A percentile compares a stretch with the other conserved stretches of the same genome.
These are phyloP conservation scores for Salarias fasciatus DNA, from an alignment of 2,797 vertebrate species.

Conservation along the genomic window DNA sequence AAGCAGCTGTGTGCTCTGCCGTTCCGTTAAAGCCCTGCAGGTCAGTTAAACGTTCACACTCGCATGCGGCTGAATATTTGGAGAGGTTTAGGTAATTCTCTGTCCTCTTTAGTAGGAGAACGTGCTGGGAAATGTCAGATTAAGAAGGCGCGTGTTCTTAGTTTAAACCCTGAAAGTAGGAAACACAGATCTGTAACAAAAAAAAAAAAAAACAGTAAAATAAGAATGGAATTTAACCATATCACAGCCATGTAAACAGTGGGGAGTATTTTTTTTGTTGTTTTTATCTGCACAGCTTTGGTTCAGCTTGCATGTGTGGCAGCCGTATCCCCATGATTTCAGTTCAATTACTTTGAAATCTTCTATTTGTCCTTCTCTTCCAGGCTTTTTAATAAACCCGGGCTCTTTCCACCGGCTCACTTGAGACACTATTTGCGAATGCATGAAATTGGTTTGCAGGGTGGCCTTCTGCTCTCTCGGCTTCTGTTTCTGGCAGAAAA, in stretches of 20 bases:
- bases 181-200: too few species aligned
- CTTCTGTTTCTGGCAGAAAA: slow-evolving; percentile 1
- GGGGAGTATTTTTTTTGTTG: not conserved
- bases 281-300: not conserved
- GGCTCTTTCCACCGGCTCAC: not conserved
- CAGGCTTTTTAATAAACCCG: slow-evolving; percentile 1
- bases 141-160: too few species aligned
- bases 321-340: slow-evolving; percentile 8
- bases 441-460: not conserved
- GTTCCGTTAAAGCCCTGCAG: slow-evolving; percentile 50
- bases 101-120: not conserved
- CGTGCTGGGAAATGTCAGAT: not conserved
- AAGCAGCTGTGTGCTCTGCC: slow-evolving; percentile 61
- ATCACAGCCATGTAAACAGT: too few species aligned
- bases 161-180: too few species aligned
- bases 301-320: slow-evolving; percentile 10
- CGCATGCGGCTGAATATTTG: slow-evolving; percentile 29
- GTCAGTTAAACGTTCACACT: slow-evolving; percentile 30
- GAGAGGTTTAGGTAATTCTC: slow-evolving; percentile 11
- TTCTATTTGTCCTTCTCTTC: not conserved
- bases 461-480: not conserved
- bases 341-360: slow-evolving; percentile 18
- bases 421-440: slow-evolving; percentile 2
- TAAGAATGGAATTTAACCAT: too few species aligned
- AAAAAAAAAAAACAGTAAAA: too few species aligned